Evolutionary conservation across 2,888 invertebrate genomes (phyloP).

Genomic region (Drosophila longiperda): DNA sequence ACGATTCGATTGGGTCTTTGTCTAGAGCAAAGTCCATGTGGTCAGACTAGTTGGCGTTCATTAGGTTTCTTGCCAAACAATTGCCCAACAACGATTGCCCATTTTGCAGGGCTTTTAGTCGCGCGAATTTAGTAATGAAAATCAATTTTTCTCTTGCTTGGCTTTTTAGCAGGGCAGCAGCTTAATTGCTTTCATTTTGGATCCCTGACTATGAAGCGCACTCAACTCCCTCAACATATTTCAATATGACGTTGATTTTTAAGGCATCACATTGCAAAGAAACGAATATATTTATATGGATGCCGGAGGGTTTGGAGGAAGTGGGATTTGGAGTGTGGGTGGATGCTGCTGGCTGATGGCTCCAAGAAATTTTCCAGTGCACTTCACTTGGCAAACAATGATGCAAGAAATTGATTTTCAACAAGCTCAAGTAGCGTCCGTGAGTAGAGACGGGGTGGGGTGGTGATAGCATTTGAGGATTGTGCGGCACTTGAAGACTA

Average conservation of each 20-base stretch:
- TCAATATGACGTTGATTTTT: conserved; percentile 80
- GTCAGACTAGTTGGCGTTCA: conserved; percentile 51
- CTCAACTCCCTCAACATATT: conserved; percentile 32
- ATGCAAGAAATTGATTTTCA: conserved; percentile 83
- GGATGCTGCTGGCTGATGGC: conserved; percentile 50
- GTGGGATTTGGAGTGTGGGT: background rate
- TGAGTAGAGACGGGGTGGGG: conserved; percentile 12
- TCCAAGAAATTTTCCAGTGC: conserved; percentile 81
- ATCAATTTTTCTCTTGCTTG: conserved; percentile 60
- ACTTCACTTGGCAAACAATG: conserved; percentile 83
- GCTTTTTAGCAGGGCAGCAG: conserved; percentile 41
- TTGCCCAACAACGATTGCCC: conserved; percentile 43
- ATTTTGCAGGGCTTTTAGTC: conserved; percentile 4
- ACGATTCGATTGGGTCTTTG: conserved; percentile 18
- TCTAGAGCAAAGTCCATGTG: conserved; percentile 19
- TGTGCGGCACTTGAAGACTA: conserved; percentile 37
- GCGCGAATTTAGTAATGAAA: conserved; percentile 60
- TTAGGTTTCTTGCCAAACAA: conserved; percentile 61
- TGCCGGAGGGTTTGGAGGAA: too few species aligned
- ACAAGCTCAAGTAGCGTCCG: conserved; percentile 69
- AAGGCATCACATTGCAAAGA: conserved; percentile 39
- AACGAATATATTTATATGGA: background rate
- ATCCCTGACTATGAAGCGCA: conserved; percentile 20
- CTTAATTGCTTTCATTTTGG: conserved; percentile 77
- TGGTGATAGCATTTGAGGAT: conserved; percentile 32